Evolutionary conservation across 2,888 invertebrate genomes (phyloP), one percentile per base, ranked within the genome.

Genomic region (Amphipoea lucens): DNA sequence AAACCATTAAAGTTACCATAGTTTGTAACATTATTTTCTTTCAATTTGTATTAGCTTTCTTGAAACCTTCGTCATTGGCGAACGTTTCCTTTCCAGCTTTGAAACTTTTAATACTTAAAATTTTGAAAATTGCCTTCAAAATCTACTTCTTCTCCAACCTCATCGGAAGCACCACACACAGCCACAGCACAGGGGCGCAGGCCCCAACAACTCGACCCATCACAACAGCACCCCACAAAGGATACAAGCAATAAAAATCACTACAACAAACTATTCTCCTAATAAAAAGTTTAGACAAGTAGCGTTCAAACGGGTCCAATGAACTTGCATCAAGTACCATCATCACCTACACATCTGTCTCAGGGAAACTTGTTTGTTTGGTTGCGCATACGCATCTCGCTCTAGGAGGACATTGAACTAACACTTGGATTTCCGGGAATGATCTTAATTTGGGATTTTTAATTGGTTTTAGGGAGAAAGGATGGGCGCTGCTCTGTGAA

Each of bases 361-460:
- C 85, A 87, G 87, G 88, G 87, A 89, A 90, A 90, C 90, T 89
- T 89, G 89, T 90, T 91, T 91, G 86, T 85, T 90, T 88, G 83
- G 87, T 88, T 90, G 89, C 89, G 89, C 74, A 75, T 85, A 84
- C 89, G 87, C 92, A 92, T 90, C 92, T 90, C 87, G 85, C 86
- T 87, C 84, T 90, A 91, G 78, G 84, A 87, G 92, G 90, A 80
- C 91, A 76, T 90, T 90, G 92, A 92, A 91, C 92, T 87, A 72
- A 66, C 85, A 79, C 85, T 81, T 84, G 90, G 83, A 83, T 89
- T 90, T 90, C 90, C 90, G 84, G 87, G 87, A 79, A 86, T 80
- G 73, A 76, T 83, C 48, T 68, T 73, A 67, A 76, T 60, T 84
- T 73, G 73, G 69, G 75, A 75, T 77, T 72, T 85, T 75, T 80